phyloP scores from a whole-genome alignment of 2,113 vertebrate species.

The Junco hyemalis region DNA sequence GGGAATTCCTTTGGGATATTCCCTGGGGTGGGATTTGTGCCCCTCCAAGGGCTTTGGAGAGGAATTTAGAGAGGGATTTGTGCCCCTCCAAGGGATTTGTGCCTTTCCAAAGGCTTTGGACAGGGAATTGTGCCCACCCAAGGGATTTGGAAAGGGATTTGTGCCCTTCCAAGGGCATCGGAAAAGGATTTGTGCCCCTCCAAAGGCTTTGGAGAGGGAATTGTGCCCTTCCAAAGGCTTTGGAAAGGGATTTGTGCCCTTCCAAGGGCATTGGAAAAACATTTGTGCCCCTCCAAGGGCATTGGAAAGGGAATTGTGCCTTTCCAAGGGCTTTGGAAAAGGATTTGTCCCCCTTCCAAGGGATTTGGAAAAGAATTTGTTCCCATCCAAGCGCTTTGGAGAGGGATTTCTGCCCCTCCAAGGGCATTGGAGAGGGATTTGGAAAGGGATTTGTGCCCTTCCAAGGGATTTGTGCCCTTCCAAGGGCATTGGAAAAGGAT shows the following conservation, averaged over 20 bases:
- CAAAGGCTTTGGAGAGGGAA: too few species aligned
- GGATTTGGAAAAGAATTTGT: not conserved
- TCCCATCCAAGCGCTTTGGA: not conserved
- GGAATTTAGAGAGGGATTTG: not conserved
- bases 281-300: not conserved
- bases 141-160: not conserved
- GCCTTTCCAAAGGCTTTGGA: not conserved
- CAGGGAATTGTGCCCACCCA: accelerated
- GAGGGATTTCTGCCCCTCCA: accelerated
- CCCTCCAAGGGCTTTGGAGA: accelerated
- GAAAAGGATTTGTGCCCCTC: not conserved
- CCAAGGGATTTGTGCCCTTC: not conserved
- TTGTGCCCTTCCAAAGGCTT: accelerated
- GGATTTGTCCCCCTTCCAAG: not conserved
- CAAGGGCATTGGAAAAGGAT: accelerated
- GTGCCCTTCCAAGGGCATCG: not conserved
- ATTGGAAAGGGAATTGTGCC: too few species aligned
- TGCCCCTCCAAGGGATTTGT: not conserved
- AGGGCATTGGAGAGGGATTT: not conserved
- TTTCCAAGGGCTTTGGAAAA: not conserved
- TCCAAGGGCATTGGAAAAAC: not conserved
- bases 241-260: not conserved
- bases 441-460: not conserved
- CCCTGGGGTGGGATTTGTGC: not conserved
- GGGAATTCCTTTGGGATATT: conserved; percentile 13